A percentile compares a stretch with the other conserved stretches of the same genome.
These are phyloP conservation scores for Xestia xanthographa DNA, from an alignment of 2,888 invertebrate genomes.

Conservation along the genomic window DNA sequence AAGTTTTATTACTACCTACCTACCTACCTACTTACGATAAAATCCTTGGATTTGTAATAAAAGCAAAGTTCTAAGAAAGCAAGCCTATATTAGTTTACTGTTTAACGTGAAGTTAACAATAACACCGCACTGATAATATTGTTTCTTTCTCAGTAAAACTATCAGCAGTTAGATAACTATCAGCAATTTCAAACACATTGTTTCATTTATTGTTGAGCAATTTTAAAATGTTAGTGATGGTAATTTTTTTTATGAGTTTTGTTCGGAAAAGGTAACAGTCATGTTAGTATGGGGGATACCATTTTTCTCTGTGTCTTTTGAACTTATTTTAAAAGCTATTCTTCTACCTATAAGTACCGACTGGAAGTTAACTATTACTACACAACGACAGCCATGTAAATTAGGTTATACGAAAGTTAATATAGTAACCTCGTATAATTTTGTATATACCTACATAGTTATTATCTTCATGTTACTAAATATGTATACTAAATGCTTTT, in stretches of 20 bases:
- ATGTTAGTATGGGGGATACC: background rate
- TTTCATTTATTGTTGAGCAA: conserved; percentile 23
- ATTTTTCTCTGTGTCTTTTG: too few relatives aligned
- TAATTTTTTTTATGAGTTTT: conserved; percentile 5
- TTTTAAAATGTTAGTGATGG: conserved; percentile 1
- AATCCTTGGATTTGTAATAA: conserved; percentile 47
- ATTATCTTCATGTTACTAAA: background rate
- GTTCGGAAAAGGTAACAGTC: background rate
- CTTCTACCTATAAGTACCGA: background rate
- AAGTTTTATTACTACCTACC: conserved; percentile 22
- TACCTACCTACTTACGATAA: conserved; percentile 29
- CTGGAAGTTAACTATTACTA: background rate
- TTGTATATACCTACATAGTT: background rate
- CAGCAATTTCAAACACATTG: conserved; percentile 51
- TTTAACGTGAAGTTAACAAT: conserved; percentile 57
- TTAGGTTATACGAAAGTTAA: background rate
- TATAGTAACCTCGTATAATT: background rate
- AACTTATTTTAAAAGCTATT: background rate
- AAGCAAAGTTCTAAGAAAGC: conserved; percentile 54
- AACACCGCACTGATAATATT: conserved; percentile 51
- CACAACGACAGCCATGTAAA: too few relatives aligned
- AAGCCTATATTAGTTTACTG: conserved; percentile 60
- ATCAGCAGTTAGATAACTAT: conserved; percentile 49
- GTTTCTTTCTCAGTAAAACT: conserved; percentile 59
- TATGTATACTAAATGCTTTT: background rate